A percentile compares a stretch with the other conserved stretches of the same genome.
phyloP scores from a whole-genome alignment of 2,113 vertebrate genomes.

The Poecile atricapillus region DNA sequence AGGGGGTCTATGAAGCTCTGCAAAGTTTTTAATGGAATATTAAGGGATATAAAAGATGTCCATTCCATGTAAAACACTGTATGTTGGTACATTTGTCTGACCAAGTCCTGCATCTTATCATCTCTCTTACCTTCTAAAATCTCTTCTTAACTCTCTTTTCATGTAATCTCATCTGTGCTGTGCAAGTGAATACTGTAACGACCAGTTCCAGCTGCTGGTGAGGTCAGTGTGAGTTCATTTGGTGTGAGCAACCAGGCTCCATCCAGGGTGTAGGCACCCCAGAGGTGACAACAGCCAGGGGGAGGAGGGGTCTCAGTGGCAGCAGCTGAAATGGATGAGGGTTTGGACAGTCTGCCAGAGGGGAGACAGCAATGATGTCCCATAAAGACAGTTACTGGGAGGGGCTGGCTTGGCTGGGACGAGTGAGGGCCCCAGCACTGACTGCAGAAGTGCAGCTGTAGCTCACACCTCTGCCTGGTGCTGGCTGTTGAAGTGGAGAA shows the following conservation, averaged over 20 bases:
- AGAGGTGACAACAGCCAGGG: not conserved
- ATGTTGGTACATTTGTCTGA: not conserved
- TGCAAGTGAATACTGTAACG: not conserved
- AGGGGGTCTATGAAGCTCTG: not conserved
- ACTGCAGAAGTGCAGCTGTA: not conserved
- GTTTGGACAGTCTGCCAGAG: not conserved
- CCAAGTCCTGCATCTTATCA: not conserved
- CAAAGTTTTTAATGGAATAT: not conserved
- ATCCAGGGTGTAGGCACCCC: accelerated
- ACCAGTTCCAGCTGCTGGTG: not conserved
- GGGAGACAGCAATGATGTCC: not conserved
- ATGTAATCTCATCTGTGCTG: not conserved
- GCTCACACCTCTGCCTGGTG: not conserved
- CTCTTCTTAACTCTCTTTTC: not conserved
- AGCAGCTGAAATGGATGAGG: not conserved
- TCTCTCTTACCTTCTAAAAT: not conserved
- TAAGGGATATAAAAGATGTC: not conserved
- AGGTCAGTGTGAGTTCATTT: not conserved
- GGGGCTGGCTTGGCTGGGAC: accelerated
- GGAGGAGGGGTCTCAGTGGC: not conserved
- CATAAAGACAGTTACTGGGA: not conserved
- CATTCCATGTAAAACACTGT: not conserved
- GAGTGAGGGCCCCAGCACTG: not conserved
- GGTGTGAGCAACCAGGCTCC: not conserved
- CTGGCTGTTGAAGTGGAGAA: not conserved